Evolutionary conservation across 2,113 vertebrate genomes (phyloP).

Genomic region (Saimiri boliviensis): DNA sequence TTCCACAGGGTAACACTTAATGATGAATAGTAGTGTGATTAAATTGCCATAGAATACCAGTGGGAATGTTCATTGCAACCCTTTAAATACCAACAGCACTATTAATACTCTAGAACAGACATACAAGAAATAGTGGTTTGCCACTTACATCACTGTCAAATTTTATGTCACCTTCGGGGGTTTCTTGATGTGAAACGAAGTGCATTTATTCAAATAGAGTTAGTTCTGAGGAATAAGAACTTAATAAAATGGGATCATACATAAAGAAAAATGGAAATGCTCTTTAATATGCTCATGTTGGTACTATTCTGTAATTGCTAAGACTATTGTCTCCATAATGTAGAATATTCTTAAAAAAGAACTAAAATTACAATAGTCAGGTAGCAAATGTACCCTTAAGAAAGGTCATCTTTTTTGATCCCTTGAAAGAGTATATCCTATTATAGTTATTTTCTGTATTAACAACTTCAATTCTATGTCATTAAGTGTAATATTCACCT

Average conservation of each 20-base stretch:
- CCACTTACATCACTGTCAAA: conserved; percentile 28
- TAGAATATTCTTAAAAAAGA: background rate
- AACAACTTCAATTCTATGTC: background rate
- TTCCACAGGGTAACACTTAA: conserved; percentile 59
- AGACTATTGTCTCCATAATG: background rate
- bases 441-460: background rate
- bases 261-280: background rate
- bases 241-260: background rate
- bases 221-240: background rate
- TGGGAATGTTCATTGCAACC: conserved; percentile 56
- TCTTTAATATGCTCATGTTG: background rate
- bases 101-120: conserved; percentile 62
- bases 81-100: conserved; percentile 67
- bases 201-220: conserved; percentile 36
- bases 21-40: conserved; percentile 60
- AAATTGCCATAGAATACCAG: conserved; percentile 40
- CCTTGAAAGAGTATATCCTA: background rate
- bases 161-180: conserved; percentile 48
- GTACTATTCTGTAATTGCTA: background rate
- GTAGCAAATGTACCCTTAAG: background rate
- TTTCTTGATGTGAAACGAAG: conserved; percentile 31
- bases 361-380: background rate
- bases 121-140: background rate
- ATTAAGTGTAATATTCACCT: background rate
- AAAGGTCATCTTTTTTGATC: background rate